Evolutionary conservation across 1,140 invertebrate genomes (phyloP), one percentile per base, ranked within the genome.

Genomic region (Solenopsis invicta): DNA sequence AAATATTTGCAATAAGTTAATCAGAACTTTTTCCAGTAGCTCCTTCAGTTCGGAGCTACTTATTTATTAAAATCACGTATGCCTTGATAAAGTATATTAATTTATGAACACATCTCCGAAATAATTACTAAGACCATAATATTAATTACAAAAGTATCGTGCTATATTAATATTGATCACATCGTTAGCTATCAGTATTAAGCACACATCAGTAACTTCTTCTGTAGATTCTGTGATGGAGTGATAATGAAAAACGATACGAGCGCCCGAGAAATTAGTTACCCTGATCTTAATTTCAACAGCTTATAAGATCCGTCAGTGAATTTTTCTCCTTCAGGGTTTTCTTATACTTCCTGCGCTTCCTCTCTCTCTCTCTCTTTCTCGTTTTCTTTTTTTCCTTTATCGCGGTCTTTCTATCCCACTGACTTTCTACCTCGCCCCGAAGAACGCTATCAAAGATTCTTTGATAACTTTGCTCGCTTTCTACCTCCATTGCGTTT

Each of bases 391-490:
- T 66, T n/a, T 45, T 48, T 67, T 37, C 64, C 41, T 67, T 67
- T 67, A 67, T 67, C 64, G 37, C 12, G n/a, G 66, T 48, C 41
- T 69, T 69, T 69, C 66, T 69, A n/a, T 69, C 6, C 41, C 41
- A 69, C 48, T 69, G 41, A 12, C n/a, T 69, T 69, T 69, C 41
- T 69, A 67, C 6, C 10, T 66, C 18, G 29, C 62, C 48, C n/a
- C 12, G 13, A 48, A 48, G 21, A 69, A 69, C 41, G 13, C 41
- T 45, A 48, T 10, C 66, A 69, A 64, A 69, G 66, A 69, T 69
- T 69, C 66, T 69, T 48, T 69, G 41, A 69, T 69, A 69, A 69
- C 21, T 69, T 69, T 12, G n/a, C 41, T 48, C 66, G 41, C 66
- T 69, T 69, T 69, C 12, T 69, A 48, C 21, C 41, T 69, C 21